Evolutionary conservation across 2,113 vertebrate genomes (phyloP).

Genomic region (Caloenas nicobarica): DNA sequence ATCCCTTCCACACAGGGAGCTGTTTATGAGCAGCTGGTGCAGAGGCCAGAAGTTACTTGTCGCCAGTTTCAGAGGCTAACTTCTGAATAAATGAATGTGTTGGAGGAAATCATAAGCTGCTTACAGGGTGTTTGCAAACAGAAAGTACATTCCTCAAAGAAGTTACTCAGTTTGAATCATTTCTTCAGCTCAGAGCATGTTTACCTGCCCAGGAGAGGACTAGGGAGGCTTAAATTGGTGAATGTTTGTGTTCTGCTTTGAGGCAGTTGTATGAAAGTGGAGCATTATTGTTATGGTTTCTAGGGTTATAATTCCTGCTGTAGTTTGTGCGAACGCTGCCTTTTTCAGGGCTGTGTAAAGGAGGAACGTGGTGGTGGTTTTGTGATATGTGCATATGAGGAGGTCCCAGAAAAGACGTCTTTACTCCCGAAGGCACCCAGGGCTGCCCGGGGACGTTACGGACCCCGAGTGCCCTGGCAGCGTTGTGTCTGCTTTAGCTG

Average conservation of each 20-base stretch:
- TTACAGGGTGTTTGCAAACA: slow-evolving; percentile 41
- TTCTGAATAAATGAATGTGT: slow-evolving; percentile 11
- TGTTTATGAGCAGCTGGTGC: not conserved
- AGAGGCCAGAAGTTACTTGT: slow-evolving; percentile 16
- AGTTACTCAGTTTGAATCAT: slow-evolving; percentile 14
- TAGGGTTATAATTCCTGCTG: not conserved
- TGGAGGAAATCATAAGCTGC: slow-evolving; percentile 6
- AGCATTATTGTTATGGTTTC: rapidly evolving
- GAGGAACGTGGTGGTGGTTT: not conserved
- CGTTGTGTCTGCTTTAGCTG: not conserved
- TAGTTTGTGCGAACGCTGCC: not conserved
- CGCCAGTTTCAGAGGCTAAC: not conserved
- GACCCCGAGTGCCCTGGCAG: not conserved
- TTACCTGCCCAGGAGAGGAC: slow-evolving; percentile 31
- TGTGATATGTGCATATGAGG: rapidly evolving
- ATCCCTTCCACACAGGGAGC: not conserved
- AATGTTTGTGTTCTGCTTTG: not conserved
- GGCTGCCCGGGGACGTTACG: rapidly evolving
- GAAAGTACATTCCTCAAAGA: slow-evolving; percentile 23
- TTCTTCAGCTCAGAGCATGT: not conserved
- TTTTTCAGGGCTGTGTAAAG: not conserved
- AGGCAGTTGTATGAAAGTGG: not conserved
- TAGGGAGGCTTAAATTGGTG: not conserved
- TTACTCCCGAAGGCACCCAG: rapidly evolving
- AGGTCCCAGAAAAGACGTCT: not conserved